Conservation (phyloP, 2,888 invertebrate genomes). For the Acleris literana region DNA sequence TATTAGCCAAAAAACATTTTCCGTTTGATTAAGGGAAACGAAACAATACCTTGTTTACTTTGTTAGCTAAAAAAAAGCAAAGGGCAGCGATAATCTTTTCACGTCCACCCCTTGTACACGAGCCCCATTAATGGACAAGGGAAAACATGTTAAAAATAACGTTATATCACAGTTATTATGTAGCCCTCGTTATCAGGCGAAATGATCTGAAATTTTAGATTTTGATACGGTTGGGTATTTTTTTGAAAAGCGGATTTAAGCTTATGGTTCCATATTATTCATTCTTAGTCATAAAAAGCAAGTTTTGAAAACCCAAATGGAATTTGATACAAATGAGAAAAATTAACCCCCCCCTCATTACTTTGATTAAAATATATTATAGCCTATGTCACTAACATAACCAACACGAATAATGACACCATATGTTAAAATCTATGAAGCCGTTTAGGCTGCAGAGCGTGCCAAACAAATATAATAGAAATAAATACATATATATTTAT, state of each 20-base stretch:
- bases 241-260: neutral
- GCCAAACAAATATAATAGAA: no score
- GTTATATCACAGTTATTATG: constrained; percentile 13
- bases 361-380: no score
- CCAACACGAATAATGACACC: no score
- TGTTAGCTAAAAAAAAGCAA: constrained; percentile 22
- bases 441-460: no score
- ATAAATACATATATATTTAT: no score
- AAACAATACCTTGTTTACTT: constrained; percentile 29
- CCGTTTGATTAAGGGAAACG: constrained; percentile 20
- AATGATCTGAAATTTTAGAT: neutral
- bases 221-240: neutral
- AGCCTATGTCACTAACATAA: no score
- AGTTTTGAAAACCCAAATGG: no score
- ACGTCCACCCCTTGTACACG: constrained; percentile 28
- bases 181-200: neutral
- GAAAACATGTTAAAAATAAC: constrained; percentile 38
- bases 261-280: neutral
- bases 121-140: constrained; percentile 40
- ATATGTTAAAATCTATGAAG: no score
- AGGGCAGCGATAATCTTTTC: constrained; percentile 35
- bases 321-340: no score
- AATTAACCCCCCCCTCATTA: no score
- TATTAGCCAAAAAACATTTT: constrained; percentile 10
- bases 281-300: no score